Evolutionary conservation across 2,888 invertebrate genomes (phyloP).

Genomic region (Drosophila recens): DNA sequence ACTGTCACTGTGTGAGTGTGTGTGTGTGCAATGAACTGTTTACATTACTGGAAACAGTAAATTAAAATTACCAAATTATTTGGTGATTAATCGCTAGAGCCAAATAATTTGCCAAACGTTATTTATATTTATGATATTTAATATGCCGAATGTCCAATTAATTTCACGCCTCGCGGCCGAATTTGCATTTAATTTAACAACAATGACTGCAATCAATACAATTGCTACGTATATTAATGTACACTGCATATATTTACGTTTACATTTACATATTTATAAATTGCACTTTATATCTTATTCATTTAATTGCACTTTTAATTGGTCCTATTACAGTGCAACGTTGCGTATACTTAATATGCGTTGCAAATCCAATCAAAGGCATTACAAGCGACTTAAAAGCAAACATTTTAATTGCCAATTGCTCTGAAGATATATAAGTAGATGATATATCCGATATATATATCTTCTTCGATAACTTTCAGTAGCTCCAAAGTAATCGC

Average conservation of each 20-base stretch:
- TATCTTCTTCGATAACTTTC: too few species aligned
- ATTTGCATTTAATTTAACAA: conserved; percentile 47
- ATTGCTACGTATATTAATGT: conserved; percentile 33
- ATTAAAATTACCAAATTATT: conserved; percentile 80
- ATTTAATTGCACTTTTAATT: conserved; percentile 69
- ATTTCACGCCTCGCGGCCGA: conserved; percentile 35
- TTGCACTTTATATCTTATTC: conserved; percentile 15
- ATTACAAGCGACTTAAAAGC: not conserved
- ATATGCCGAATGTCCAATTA: conserved; percentile 29
- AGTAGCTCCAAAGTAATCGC: conserved; percentile 11
- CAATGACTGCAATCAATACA: conserved; percentile 59
- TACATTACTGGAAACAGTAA: conserved; percentile 56
- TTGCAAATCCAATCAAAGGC: conserved; percentile 15
- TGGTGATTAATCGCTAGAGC: conserved; percentile 72
- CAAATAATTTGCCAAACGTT: conserved; percentile 51
- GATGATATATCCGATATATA: not conserved
- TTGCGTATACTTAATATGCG: conserved; percentile 43
- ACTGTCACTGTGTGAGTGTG: conserved; percentile 38
- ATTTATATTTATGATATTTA: conserved; percentile 35
- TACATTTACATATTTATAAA: conserved; percentile 10
- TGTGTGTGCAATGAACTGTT: conserved; percentile 54
- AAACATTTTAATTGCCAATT: conserved; percentile 5
- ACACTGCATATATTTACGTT: not conserved
- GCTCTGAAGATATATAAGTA: not conserved
- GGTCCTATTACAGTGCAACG: conserved; percentile 35